Conservation (phyloP, 2,113 vertebrate species). For the Upupa epops region DNA sequence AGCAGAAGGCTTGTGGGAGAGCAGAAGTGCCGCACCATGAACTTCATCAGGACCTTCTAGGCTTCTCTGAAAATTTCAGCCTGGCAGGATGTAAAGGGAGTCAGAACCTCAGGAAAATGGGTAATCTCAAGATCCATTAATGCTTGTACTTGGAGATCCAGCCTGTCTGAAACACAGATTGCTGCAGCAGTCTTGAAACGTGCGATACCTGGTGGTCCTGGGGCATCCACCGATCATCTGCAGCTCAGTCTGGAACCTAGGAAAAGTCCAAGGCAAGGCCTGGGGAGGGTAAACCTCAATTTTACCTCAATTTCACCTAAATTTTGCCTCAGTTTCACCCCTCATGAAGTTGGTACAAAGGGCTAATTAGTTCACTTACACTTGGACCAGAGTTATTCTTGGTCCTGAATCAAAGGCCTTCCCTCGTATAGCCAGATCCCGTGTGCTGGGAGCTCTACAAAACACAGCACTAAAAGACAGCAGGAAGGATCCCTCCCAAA, state of each 20-base stretch:
- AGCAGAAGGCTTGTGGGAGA: not conserved
- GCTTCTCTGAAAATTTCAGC: not conserved
- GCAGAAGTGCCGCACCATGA: fast-evolving
- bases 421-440: not conserved
- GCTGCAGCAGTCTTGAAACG: not conserved
- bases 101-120: not conserved
- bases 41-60: fast-evolving
- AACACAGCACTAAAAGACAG: not conserved
- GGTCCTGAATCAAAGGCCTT: not conserved
- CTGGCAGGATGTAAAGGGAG: not conserved
- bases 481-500: not conserved
- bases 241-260: not conserved
- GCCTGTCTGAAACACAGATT: not conserved
- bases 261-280: not conserved
- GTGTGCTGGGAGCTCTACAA: not conserved
- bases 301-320: no score
- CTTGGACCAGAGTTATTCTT: not conserved
- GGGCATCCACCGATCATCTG: not conserved
- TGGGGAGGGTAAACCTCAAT: not conserved
- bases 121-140: no score
- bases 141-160: no score
- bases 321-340: no score
- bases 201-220: not conserved
- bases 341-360: not conserved
- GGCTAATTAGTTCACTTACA: not conserved